Percentiles rank a stretch among this genome's conserved stretches.
Evolutionary conservation across 2,797 vertebrate genomes (phyloP).

Genomic region (Scolopax rusticola): DNA sequence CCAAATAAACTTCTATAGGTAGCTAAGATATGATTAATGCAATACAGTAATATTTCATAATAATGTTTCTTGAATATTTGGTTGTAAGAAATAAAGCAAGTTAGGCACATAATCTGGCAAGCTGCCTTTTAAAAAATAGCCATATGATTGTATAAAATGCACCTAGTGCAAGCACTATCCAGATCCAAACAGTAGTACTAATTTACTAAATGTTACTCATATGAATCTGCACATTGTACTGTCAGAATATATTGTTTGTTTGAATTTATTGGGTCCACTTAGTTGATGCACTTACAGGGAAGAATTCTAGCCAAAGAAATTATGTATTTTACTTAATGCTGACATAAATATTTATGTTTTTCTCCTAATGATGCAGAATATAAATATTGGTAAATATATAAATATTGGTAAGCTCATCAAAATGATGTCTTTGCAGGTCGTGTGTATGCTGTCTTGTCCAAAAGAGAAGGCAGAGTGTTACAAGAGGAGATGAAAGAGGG

Average conservation of each 20-base stretch:
- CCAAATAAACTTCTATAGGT: background rate
- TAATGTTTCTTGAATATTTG: background rate
- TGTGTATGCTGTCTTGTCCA: constrained; percentile 93
- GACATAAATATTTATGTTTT: background rate
- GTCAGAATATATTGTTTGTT: background rate
- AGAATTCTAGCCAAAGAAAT: background rate
- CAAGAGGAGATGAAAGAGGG: constrained; percentile 98
- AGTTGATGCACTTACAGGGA: background rate
- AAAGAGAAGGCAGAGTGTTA: constrained; percentile 91
- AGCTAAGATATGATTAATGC: background rate
- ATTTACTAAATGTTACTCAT: background rate
- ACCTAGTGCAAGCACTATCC: background rate
- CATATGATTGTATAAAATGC: background rate
- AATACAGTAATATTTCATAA: background rate
- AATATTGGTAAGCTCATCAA: background rate
- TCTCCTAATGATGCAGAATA: background rate
- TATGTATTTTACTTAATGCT: rapidly evolving
- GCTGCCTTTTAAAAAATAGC: background rate
- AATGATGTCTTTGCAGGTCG: constrained; percentile 75
- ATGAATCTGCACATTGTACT: background rate
- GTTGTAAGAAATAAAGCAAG: background rate
- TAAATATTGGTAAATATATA: background rate
- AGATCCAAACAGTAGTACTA: background rate
- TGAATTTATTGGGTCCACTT: background rate
- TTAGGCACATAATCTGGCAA: background rate